Evolutionary conservation across 2,888 invertebrate species (phyloP).

Genomic region (Plagodis dolabraria): DNA sequence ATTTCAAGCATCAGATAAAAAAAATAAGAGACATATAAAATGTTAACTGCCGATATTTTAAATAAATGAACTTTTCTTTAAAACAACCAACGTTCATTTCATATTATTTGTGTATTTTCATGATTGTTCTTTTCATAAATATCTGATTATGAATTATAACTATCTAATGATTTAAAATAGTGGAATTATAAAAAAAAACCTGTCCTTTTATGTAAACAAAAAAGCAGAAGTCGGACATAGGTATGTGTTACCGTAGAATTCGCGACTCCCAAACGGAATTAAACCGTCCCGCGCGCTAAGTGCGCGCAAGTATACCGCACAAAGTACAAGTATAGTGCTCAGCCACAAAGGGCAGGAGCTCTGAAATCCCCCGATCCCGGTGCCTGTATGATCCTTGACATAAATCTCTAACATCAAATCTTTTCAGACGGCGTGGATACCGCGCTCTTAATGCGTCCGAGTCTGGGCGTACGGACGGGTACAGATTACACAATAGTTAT

Average conservation of each 20-base stretch:
- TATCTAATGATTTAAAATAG: no score
- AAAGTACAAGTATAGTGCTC: constrained; percentile 80
- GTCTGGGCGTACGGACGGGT: constrained; percentile 53
- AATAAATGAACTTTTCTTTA: no score
- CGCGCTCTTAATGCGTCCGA: constrained; percentile 74
- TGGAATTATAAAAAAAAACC: no score
- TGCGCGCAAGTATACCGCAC: constrained; percentile 76
- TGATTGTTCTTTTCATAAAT: no score
- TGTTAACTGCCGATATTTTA: no score
- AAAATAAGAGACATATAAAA: no score
- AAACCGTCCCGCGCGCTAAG: constrained; percentile 80
- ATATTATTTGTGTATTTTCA: no score
- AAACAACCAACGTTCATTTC: no score
- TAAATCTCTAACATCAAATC: constrained; percentile 85
- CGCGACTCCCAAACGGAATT: constrained; percentile 76
- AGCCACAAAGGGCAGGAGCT: constrained; percentile 81
- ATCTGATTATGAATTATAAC: no score
- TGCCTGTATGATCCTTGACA: constrained; percentile 83
- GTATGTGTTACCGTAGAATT: constrained; percentile 33
- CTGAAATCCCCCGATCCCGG: constrained; percentile 80
- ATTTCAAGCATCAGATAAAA: no score
- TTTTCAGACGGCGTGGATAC: constrained; percentile 76
- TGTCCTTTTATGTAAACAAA: no score
- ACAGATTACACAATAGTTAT: constrained; percentile 24
- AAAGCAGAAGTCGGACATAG: no score